Conservation (phyloP, 2,888 invertebrate genomes). For the Synanthedon tipuliformis region DNA sequence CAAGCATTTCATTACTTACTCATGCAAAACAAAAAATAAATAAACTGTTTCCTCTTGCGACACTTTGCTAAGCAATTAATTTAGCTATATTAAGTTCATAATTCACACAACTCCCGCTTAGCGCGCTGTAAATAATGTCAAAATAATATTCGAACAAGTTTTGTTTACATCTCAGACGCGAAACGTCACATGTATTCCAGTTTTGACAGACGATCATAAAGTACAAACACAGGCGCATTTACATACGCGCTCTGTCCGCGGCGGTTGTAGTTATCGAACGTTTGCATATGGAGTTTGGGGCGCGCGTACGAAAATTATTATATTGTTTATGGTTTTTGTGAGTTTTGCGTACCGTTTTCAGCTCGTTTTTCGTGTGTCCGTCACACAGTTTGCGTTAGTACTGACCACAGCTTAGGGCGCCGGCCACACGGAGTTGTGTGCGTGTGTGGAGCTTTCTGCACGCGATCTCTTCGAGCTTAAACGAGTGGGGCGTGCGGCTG, state of each 20-base stretch:
- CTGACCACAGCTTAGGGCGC: constrained; percentile 71
- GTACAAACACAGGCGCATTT: constrained; percentile 58
- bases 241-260: constrained; percentile 40
- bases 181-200: constrained; percentile 65
- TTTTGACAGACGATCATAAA: constrained; percentile 67
- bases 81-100: constrained; percentile 59
- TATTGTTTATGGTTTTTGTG: constrained; percentile 30
- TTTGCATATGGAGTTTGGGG: constrained; percentile 21
- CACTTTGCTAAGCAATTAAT: constrained; percentile 54
- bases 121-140: constrained; percentile 50
- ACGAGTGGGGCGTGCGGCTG: constrained; percentile 55
- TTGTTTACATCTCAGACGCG: constrained; percentile 65
- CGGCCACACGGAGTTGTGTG: constrained; percentile 54
- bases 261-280: constrained; percentile 19
- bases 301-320: constrained; percentile 12
- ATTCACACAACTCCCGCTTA: constrained; percentile 46
- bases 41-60: constrained; percentile 26
- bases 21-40: constrained; percentile 52
- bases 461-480: constrained; percentile 61
- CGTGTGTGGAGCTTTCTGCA: constrained; percentile 68
- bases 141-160: constrained; percentile 41
- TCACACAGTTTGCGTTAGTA: constrained; percentile 69
- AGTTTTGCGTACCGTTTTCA: constrained; percentile 61
- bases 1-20: constrained; percentile 39
- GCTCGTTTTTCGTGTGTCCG: constrained; percentile 70